These are phyloP conservation scores for Galagoides demidoff DNA, from an alignment of 2,797 vertebrate species.

Conservation along the genomic window DNA sequence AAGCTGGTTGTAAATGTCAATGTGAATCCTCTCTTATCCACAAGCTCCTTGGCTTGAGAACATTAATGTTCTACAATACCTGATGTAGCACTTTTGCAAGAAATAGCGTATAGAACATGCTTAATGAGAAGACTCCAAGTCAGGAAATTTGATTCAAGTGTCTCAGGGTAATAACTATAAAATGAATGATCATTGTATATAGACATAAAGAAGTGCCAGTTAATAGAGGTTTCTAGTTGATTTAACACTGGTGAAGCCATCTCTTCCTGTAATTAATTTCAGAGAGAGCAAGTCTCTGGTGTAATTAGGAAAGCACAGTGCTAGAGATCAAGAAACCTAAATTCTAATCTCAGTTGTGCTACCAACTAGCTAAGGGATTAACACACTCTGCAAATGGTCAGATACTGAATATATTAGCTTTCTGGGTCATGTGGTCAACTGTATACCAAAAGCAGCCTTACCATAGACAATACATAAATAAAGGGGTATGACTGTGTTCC, in stretches of 20 bases:
- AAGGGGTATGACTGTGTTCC: background rate
- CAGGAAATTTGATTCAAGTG: conserved; percentile 27
- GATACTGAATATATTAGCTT: conserved; percentile 32
- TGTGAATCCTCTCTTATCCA: conserved; percentile 69
- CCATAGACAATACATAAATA: background rate
- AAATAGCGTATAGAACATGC: conserved; percentile 51
- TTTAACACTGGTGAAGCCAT: conserved; percentile 36
- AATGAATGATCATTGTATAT: conserved; percentile 31
- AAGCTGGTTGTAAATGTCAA: conserved; percentile 79
- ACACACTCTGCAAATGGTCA: background rate
- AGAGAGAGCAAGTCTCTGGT: conserved; percentile 36
- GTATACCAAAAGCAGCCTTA: background rate
- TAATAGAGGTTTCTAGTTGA: conserved; percentile 65
- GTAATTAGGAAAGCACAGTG: background rate
- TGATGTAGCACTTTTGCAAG: conserved; percentile 61
- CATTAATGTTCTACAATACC: conserved; percentile 41
- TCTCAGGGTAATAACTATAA: conserved; percentile 31
- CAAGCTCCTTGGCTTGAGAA: conserved; percentile 68
- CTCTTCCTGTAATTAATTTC: conserved; percentile 64
- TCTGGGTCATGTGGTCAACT: background rate
- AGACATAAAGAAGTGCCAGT: background rate
- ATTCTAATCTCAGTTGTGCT: conserved; percentile 43
- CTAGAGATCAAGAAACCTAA: conserved; percentile 52
- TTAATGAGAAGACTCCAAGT: conserved; percentile 44
- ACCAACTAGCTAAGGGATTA: background rate